Conservation (phyloP, 2,888 invertebrate species). For the Tenthredo livida region DNA sequence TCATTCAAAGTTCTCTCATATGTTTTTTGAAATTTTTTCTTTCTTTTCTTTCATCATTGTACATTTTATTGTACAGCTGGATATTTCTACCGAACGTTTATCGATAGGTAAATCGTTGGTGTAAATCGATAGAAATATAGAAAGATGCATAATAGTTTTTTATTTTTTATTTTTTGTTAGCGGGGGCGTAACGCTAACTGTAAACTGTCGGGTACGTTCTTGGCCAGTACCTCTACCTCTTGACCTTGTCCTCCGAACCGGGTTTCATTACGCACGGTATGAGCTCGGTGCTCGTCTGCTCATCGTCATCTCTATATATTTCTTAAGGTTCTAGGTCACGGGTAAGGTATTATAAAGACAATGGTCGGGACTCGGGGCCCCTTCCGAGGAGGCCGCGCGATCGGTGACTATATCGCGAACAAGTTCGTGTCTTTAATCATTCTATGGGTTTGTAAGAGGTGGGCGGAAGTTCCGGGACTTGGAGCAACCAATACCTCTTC, state of each 20-base stretch:
- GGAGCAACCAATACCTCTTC: slow-evolving; percentile 2
- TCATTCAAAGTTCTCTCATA: background rate
- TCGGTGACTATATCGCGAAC: slow-evolving; percentile 37
- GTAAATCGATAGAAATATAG: background rate
- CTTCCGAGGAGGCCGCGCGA: slow-evolving; percentile 22
- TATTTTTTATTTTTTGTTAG: background rate
- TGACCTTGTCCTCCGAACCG: slow-evolving; percentile 49
- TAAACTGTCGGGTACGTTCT: slow-evolving; percentile 12
- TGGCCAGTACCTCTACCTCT: slow-evolving; percentile 5
- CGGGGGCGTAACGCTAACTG: slow-evolving; percentile 46
- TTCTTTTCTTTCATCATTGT: background rate
- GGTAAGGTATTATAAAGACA: slow-evolving; percentile 45
- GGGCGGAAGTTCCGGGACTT: slow-evolving; percentile 50
- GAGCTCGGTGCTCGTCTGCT: background rate
- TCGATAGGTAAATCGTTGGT: background rate
- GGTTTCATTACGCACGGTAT: background rate
- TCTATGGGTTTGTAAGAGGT: slow-evolving; percentile 6
- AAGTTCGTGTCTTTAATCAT: background rate
- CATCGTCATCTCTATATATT: slow-evolving; percentile 28
- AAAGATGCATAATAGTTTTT: background rate
- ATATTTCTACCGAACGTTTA: background rate
- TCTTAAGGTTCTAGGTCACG: slow-evolving; percentile 50
- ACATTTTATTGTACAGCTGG: background rate
- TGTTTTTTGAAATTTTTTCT: background rate
- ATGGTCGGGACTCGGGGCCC: slow-evolving; percentile 8